Base-by-base conservation (phyloP, 1,140 invertebrate genomes). In the Sarcophaga bullata region DNA sequence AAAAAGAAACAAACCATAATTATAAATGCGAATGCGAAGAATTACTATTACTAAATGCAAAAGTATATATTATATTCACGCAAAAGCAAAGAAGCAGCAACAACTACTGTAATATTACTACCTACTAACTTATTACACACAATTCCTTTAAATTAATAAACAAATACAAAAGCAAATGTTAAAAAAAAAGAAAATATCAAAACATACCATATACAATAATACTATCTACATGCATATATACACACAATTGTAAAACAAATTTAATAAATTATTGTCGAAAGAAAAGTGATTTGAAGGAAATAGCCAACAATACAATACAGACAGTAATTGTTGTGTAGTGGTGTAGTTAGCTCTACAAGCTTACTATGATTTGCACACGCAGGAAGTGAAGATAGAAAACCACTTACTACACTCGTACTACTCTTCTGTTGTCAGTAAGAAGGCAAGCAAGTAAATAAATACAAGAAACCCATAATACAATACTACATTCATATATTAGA, bases 141-240 rank as follows among this genome's bases (percentile, higher is more conserved):
- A 68, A 68, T 68, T 68, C 62, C 62, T 68, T 68, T 68, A 19
- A 58, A 19, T 37, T 37, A 37, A 17, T 68, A 68, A 68, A 68
- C 10, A 62, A 15, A 37, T 37, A 37, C 25, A 37, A 37, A 15
- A 62, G n/a, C 54, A 62, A 62, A 68, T 5, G 25, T 37, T 2
- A 68, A 68, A 68, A 68, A 68, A 68, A 68, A n/a, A 68, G n/a
- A 13, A 62, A 62, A 13, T 19, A 68, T 17, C n/a, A 8, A 68
- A 68, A 68, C 17, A 25, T 68, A 68, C 62, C 54, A 58, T 58
- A 37, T 37, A 37, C 25, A 37, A 37, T 37, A 37, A 37, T 37
- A 37, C 54, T 58, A 13, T 58, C 54, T 37, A 37, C 15, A 58
- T n/a, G 6, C 54, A 58, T 58, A 37, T 37, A 37, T 37, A 37